phyloP scores from a whole-genome alignment of 2,797 vertebrate species.

The Ctenopoma kingsleyae region DNA sequence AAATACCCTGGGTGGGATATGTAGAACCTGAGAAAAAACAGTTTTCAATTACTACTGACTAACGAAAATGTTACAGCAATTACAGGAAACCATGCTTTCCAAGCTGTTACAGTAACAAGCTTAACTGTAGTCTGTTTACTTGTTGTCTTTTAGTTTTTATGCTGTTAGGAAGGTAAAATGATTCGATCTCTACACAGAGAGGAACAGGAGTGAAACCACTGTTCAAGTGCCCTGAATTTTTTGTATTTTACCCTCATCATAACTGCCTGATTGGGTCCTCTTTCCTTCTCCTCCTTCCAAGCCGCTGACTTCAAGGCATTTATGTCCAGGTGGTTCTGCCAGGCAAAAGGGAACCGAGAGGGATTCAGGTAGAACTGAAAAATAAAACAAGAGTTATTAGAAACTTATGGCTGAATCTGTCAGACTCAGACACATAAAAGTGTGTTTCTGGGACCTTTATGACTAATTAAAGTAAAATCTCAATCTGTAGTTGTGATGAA shows the following conservation, averaged over 20 bases:
- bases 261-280: background rate
- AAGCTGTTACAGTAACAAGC: background rate
- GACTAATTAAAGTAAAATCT: too few species aligned
- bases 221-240: background rate
- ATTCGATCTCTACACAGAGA: background rate
- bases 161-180: background rate
- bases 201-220: background rate
- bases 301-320: slow-evolving; percentile 12
- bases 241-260: slow-evolving; percentile 59
- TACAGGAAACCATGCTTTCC: background rate
- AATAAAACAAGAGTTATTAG: background rate
- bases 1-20: slow-evolving; percentile 50
- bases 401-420: background rate
- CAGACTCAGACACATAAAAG: background rate
- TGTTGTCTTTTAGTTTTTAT: background rate
- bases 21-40: slow-evolving; percentile 57
- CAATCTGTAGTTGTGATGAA: too few species aligned
- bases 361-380: slow-evolving; percentile 69
- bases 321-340: slow-evolving; percentile 21
- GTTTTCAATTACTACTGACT: background rate
- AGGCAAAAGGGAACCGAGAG: slow-evolving; percentile 69
- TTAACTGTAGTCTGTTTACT: background rate
- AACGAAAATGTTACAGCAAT: background rate
- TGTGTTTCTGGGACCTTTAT: too few species aligned
- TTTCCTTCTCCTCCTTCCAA: slow-evolving; percentile 46